Conservation (phyloP, 2,113 vertebrate genomes). For the Rhagologus leucostigma region DNA sequence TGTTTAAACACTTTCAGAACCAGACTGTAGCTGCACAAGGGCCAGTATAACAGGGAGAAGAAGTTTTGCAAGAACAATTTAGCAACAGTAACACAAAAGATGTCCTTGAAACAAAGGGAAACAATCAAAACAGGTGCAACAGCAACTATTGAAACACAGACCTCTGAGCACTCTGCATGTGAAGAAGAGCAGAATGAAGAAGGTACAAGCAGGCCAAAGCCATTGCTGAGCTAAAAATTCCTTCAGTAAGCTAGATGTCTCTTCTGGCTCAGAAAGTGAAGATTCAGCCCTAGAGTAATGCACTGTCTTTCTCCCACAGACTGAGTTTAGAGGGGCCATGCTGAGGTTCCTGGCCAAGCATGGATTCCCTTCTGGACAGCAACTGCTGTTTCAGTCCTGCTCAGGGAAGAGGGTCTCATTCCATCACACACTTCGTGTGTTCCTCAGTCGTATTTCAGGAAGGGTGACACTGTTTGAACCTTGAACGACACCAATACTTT, state of each 20-base stretch:
- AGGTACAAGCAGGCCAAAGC: background rate
- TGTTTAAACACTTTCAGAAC: background rate
- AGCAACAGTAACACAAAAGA: background rate
- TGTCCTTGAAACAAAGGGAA: background rate
- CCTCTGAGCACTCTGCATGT: background rate
- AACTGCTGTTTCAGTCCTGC: background rate
- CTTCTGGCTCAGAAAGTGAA: background rate
- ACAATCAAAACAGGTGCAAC: background rate
- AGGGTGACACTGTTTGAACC: background rate
- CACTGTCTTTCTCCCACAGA: background rate
- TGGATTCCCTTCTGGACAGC: background rate
- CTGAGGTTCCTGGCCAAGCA: background rate
- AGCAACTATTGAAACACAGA: background rate
- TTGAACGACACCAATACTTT: background rate
- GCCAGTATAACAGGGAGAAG: background rate
- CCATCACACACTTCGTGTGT: background rate
- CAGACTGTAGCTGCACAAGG: background rate
- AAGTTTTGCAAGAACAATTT: background rate
- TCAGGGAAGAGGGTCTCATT: background rate
- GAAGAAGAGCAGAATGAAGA: background rate
- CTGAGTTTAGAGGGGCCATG: background rate
- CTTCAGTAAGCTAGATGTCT: background rate
- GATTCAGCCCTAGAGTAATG: background rate
- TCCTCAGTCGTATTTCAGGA: background rate
- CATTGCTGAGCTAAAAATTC: background rate